phyloP scores from a whole-genome alignment of 2,888 invertebrate species.

The Spicauda simplicius region DNA sequence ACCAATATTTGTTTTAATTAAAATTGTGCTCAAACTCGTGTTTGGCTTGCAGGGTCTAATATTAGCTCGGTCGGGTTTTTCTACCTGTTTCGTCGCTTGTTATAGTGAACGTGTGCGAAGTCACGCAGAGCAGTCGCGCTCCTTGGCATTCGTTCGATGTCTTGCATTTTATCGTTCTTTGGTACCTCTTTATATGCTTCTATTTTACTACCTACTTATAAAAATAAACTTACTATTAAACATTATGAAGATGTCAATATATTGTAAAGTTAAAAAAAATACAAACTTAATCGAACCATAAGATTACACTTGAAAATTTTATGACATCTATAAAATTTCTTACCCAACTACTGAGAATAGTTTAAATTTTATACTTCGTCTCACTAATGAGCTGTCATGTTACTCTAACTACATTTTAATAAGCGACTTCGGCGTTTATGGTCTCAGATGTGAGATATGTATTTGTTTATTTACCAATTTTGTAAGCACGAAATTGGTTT shows the following conservation, averaged over 20 bases:
- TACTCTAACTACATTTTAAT: constrained; percentile 32
- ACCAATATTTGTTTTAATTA: constrained; percentile 67
- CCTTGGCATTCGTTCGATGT: constrained; percentile 61
- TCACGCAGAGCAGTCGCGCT: constrained; percentile 63
- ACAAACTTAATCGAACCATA: constrained; percentile 36
- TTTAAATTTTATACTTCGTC: constrained; percentile 19
- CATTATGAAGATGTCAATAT: neutral
- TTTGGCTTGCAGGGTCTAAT: constrained; percentile 64
- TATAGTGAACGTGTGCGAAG: constrained; percentile 68
- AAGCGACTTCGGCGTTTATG: constrained; percentile 37
- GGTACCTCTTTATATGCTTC: constrained; percentile 44
- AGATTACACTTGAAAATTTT: constrained; percentile 36
- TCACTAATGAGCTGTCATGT: constrained; percentile 35
- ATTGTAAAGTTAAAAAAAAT: constrained; percentile 11
- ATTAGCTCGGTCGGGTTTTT: constrained; percentile 58
- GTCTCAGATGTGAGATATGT: constrained; percentile 37
- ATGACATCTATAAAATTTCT: constrained; percentile 35
- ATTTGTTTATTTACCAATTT: constrained; percentile 8
- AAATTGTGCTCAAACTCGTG: constrained; percentile 59
- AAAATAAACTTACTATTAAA: no score
- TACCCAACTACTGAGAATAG: constrained; percentile 10
- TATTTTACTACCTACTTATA: no score
- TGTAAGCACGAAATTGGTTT: neutral
- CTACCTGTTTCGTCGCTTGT: constrained; percentile 69
- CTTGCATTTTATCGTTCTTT: constrained; percentile 58